phyloP scores from a whole-genome alignment of 2,888 invertebrate species.

The Tetragonula carbonaria region DNA sequence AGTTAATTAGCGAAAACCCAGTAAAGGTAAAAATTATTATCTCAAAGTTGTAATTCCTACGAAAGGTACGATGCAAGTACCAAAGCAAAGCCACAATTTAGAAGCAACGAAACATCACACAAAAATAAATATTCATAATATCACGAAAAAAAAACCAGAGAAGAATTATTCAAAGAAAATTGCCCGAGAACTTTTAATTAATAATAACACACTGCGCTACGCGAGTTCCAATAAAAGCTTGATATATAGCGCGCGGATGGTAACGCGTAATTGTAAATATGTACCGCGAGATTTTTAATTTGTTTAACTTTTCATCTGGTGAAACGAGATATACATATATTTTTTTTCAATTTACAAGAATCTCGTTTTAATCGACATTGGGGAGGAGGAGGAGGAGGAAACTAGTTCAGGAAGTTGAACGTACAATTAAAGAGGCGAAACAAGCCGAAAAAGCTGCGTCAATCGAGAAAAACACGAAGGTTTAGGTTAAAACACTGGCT shows the following conservation, averaged over 20 bases:
- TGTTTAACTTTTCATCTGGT: not conserved
- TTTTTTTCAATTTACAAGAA: not conserved
- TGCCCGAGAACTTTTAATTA: conserved; percentile 11
- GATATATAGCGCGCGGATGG: not conserved
- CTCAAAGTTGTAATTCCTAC: too few species aligned
- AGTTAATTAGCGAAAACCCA: too few species aligned
- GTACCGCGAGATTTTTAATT: conserved; percentile 15
- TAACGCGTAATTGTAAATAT: conserved; percentile 23
- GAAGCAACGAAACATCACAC: too few species aligned
- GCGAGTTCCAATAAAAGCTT: not conserved
- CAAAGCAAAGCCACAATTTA: not conserved
- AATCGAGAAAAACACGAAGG: conserved; percentile 19
- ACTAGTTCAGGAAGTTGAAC: conserved; percentile 14
- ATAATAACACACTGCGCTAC: not conserved
- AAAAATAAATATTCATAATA: not conserved
- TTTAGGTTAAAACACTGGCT: conserved; percentile 11
- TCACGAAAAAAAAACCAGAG: not conserved
- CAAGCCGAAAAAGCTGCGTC: not conserved
- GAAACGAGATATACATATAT: not conserved
- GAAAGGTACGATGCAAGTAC: too few species aligned
- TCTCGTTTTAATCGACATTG: conserved; percentile 18
- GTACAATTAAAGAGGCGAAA: conserved; percentile 14
- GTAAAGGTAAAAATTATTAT: too few species aligned
- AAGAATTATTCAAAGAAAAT: not conserved
- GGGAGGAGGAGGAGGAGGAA: not conserved